Conservation (phyloP, 2,113 vertebrate genomes). For the Acanthisitta chloris region DNA sequence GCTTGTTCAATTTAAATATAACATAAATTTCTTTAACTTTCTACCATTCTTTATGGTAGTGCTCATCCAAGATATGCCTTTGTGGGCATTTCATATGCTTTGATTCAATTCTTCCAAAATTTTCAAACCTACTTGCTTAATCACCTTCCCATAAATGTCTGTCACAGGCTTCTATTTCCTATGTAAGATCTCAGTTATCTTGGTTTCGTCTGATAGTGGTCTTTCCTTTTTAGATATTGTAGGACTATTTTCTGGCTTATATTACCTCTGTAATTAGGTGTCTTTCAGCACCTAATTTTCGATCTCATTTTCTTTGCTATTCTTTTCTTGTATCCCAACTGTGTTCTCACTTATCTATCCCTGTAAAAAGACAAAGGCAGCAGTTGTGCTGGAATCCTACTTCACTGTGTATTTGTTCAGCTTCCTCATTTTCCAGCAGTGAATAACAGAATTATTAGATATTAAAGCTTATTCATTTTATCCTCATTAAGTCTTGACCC, state of each 20-base stretch:
- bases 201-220: neutral
- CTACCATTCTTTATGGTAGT: neutral
- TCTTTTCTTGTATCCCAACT: neutral
- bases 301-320: neutral
- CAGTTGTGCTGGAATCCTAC: neutral
- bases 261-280: neutral
- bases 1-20: neutral
- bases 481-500: neutral
- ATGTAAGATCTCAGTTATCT: neutral
- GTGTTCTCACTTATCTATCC: neutral
- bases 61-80: neutral
- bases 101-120: neutral
- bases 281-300: neutral
- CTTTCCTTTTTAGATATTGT: neutral
- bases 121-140: neutral
- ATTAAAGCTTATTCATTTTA: neutral
- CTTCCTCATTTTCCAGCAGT: neutral
- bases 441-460: neutral
- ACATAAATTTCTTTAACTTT: neutral
- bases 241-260: neutral
- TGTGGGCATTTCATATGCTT: neutral
- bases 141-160: neutral
- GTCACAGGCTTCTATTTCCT: neutral
- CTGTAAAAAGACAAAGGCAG: neutral
- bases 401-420: neutral